phyloP scores from a whole-genome alignment of 2,797 vertebrate species.

The Gymnocypris eckloni region DNA sequence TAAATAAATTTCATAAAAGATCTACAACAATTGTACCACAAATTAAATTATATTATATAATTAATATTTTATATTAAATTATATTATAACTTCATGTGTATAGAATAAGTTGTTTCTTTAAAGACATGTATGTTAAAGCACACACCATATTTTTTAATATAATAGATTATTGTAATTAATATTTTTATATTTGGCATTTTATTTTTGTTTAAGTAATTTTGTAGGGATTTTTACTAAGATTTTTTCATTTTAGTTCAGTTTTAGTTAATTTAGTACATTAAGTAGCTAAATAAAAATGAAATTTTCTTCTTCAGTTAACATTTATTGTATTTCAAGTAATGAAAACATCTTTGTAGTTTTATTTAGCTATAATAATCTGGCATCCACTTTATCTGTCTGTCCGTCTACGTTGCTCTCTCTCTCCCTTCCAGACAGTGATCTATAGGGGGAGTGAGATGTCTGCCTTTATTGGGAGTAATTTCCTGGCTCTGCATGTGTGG shows the following conservation, averaged over 20 bases:
- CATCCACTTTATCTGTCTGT: neutral
- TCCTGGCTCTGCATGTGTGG: constrained; percentile 35
- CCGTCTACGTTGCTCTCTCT: neutral
- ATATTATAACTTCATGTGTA: too few species aligned
- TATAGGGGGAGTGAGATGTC: constrained; percentile 9
- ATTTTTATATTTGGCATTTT: neutral
- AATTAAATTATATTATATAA: too few species aligned
- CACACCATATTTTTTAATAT: neutral
- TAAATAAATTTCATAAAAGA: too few species aligned
- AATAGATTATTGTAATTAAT: neutral
- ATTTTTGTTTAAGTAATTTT: neutral
- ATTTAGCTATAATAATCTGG: neutral
- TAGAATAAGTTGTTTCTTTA: too few species aligned
- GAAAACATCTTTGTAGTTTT: neutral
- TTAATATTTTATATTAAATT: too few species aligned
- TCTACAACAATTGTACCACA: too few species aligned
- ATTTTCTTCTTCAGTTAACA: too few species aligned
- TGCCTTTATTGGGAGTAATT: constrained; percentile 34
- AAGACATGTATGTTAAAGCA: too few species aligned
- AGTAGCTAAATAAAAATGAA: too few species aligned
- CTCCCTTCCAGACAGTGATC: neutral
- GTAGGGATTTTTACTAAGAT: neutral
- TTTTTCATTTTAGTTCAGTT: too few species aligned
- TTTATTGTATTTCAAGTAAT: too few species aligned
- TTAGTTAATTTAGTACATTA: too few species aligned